Conservation (phyloP, 2,888 invertebrate species). For the Zele albiditarsus region DNA sequence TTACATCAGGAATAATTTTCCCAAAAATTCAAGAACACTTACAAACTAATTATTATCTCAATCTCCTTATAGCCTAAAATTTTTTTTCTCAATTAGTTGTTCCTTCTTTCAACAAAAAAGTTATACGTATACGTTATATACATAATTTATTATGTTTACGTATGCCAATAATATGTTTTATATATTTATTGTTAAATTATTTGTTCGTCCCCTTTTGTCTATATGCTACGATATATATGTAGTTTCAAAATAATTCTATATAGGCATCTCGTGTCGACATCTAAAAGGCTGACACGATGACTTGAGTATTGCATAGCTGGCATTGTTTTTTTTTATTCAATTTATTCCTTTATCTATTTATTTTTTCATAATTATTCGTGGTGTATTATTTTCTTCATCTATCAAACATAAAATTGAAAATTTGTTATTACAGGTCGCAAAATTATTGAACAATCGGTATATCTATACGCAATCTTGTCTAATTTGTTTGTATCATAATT, state of each 20-base stretch:
- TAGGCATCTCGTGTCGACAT: constrained; percentile 59
- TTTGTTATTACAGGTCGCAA: constrained; percentile 36
- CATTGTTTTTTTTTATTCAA: constrained; percentile 44
- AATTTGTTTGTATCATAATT: constrained; percentile 22
- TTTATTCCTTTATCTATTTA: constrained; percentile 8
- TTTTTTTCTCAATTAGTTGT: constrained; percentile 38
- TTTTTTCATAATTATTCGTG: neutral
- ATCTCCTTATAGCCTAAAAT: constrained; percentile 56
- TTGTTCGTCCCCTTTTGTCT: constrained; percentile 33
- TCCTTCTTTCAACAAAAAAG: constrained; percentile 20
- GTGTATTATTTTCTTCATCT: neutral
- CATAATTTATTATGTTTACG: constrained; percentile 25
- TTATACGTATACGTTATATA: constrained; percentile 33
- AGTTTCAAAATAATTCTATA: constrained; percentile 62
- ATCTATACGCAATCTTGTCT: neutral
- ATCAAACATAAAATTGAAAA: constrained; percentile 33
- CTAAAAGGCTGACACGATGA: constrained; percentile 53
- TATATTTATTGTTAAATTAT: constrained; percentile 33
- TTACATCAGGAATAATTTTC: constrained; percentile 39
- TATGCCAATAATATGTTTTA: constrained; percentile 41
- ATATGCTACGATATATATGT: constrained; percentile 51
- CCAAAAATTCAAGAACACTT: constrained; percentile 58
- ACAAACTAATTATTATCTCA: constrained; percentile 71
- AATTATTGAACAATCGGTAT: constrained; percentile 16
- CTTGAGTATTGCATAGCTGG: constrained; percentile 60